phyloP scores from a whole-genome alignment of 2,113 vertebrate species.

The Opisthocomus hoazin region DNA sequence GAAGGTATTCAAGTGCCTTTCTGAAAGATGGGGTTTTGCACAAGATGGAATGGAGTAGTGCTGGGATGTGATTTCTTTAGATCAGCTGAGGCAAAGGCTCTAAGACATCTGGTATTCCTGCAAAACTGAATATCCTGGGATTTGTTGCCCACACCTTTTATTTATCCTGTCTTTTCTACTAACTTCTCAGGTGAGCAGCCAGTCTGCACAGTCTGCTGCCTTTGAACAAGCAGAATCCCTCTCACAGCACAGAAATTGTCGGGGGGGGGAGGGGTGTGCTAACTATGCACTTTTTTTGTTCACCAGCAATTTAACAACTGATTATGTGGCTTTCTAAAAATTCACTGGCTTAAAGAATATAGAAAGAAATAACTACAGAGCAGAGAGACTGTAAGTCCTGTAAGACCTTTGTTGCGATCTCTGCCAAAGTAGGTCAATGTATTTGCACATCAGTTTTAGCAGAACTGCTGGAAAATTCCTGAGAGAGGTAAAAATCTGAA shows the following conservation, averaged over 20 bases:
- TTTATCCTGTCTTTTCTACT: background rate
- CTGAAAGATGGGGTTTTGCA: background rate
- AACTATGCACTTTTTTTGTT: background rate
- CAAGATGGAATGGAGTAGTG: background rate
- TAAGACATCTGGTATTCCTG: background rate
- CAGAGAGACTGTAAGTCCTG: background rate
- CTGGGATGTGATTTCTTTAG: background rate
- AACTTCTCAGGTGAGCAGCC: background rate
- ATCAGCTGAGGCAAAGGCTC: background rate
- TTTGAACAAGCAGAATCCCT: background rate
- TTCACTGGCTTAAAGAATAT: background rate
- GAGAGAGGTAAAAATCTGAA: conserved; percentile 20
- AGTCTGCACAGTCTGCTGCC: background rate
- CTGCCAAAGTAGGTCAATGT: conserved; percentile 8
- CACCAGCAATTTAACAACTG: background rate
- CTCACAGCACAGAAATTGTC: background rate
- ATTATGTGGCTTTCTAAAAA: background rate
- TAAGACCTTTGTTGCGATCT: background rate
- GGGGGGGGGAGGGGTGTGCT: background rate
- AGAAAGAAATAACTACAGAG: conserved; percentile 1
- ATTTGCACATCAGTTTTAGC: background rate
- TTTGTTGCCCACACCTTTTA: background rate
- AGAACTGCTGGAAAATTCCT: background rate
- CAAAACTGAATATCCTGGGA: background rate
- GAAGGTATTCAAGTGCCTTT: background rate